phyloP scores from a whole-genome alignment of 2,797 vertebrate species.

The Novumbra hubbsi region DNA sequence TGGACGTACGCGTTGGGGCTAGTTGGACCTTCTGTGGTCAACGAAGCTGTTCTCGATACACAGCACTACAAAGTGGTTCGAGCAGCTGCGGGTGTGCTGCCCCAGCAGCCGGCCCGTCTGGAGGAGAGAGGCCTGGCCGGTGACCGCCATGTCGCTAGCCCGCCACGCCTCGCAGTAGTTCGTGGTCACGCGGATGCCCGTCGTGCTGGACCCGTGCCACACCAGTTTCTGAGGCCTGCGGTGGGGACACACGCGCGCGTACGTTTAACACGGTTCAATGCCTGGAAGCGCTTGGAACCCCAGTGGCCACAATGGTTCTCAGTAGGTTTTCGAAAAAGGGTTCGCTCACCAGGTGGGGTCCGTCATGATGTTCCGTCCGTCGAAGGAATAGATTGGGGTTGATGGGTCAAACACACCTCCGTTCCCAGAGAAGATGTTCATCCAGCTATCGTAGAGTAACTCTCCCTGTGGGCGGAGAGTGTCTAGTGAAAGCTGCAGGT shows the following conservation, averaged over 20 bases:
- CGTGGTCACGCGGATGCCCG: slow-evolving; percentile 81
- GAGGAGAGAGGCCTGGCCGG: slow-evolving; percentile 84
- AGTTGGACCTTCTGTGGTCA: slow-evolving; percentile 54
- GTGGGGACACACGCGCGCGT: too few relatives aligned
- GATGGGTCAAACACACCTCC: slow-evolving; percentile 80
- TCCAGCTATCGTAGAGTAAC: slow-evolving; percentile 86
- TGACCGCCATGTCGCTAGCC: slow-evolving; percentile 75
- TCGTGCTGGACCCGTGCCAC: slow-evolving; percentile 87
- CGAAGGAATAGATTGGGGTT: slow-evolving; percentile 89
- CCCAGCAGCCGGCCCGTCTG: slow-evolving; percentile 84
- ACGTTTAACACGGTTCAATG: not conserved
- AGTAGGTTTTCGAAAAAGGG: not conserved
- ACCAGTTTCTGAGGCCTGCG: slow-evolving; percentile 89
- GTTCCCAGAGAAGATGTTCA: slow-evolving; percentile 86
- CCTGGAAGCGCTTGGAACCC: too few relatives aligned
- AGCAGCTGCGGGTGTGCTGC: slow-evolving; percentile 86
- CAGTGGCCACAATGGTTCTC: too few relatives aligned
- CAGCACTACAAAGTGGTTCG: slow-evolving; percentile 85
- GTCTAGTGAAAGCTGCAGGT: not conserved
- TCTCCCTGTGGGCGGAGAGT: slow-evolving; percentile 75
- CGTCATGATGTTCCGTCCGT: slow-evolving; percentile 85
- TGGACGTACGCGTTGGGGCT: not conserved
- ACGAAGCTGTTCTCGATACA: slow-evolving; percentile 95
- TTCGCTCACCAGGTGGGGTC: slow-evolving; percentile 85
- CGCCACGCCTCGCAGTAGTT: slow-evolving; percentile 96